These are phyloP conservation scores for Zonitis immaculata DNA, from an alignment of 2,888 invertebrate species.

Conservation along the genomic window DNA sequence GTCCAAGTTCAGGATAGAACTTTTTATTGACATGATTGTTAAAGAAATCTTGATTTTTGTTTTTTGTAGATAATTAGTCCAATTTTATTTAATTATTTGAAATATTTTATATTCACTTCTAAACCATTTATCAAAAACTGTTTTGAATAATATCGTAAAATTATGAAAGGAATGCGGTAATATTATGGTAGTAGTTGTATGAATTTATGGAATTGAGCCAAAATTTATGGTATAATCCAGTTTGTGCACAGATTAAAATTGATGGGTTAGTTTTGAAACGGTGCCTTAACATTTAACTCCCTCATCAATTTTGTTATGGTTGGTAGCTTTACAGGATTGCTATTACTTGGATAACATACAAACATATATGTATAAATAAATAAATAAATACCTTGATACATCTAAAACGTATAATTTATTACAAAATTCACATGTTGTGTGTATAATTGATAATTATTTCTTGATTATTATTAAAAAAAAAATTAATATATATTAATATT, in stretches of 20 bases:
- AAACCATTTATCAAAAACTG: neutral
- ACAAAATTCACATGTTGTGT: too few relatives aligned
- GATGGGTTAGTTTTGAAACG: slow-evolving; percentile 1
- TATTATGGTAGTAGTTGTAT: neutral
- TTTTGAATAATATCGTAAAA: neutral
- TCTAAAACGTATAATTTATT: too few relatives aligned
- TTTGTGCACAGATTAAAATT: neutral
- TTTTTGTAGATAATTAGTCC: too few relatives aligned
- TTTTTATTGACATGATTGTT: too few relatives aligned
- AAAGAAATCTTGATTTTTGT: too few relatives aligned
- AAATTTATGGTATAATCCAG: slow-evolving; percentile 1
- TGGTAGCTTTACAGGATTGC: neutral
- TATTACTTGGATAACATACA: too few relatives aligned
- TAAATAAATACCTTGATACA: too few relatives aligned
- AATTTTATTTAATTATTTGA: too few relatives aligned
- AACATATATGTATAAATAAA: too few relatives aligned
- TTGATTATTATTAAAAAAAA: neutral
- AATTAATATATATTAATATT: neutral
- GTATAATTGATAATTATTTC: neutral
- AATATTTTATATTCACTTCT: too few relatives aligned
- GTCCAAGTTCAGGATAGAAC: too few relatives aligned
- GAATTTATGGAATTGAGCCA: slow-evolving; percentile 2
- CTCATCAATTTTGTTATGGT: neutral
- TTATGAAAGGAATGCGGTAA: slow-evolving; percentile 1
- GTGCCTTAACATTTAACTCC: neutral